A percentile compares a stretch with the other conserved stretches of the same genome.
These are phyloP conservation scores for Ctenomys sociabilis DNA, from an alignment of 2,113 vertebrate species.

Conservation along the genomic window DNA sequence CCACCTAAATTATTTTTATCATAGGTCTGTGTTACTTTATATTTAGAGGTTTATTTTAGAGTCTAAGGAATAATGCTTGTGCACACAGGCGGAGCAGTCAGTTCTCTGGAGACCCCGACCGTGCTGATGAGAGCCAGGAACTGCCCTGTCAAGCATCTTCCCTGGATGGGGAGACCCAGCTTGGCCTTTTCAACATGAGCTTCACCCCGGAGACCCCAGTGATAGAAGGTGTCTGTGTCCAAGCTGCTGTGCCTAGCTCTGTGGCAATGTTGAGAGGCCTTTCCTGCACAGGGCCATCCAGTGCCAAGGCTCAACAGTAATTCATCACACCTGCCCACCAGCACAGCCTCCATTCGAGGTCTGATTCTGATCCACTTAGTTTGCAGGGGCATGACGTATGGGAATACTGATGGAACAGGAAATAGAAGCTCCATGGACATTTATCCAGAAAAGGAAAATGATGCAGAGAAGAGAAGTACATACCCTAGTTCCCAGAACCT, in stretches of 20 bases:
- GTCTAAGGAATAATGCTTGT: not conserved
- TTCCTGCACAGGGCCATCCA: not conserved
- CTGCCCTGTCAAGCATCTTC: not conserved
- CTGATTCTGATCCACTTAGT: not conserved
- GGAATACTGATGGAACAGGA: not conserved
- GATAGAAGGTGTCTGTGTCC: not conserved
- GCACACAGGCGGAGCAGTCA: not conserved
- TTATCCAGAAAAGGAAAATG: not conserved
- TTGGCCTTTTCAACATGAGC: not conserved
- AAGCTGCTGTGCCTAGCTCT: not conserved
- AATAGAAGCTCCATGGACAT: not conserved
- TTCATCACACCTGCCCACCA: not conserved
- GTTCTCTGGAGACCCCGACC: not conserved
- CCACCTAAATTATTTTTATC: not conserved
- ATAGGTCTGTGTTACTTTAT: not conserved
- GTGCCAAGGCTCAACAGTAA: not conserved
- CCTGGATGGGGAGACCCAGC: not conserved
- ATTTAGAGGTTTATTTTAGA: not conserved
- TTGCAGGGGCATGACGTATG: not conserved
- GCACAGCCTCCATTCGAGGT: too few relatives aligned
- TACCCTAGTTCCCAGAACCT: not conserved
- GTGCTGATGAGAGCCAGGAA: not conserved
- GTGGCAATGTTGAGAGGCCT: not conserved
- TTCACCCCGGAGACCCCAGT: not conserved
- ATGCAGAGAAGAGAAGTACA: not conserved